Percentiles rank a stretch among this genome's conserved stretches.
These are phyloP conservation scores for Radopholus similis DNA, from an alignment of 1,140 invertebrate species.

Conservation along the genomic window DNA sequence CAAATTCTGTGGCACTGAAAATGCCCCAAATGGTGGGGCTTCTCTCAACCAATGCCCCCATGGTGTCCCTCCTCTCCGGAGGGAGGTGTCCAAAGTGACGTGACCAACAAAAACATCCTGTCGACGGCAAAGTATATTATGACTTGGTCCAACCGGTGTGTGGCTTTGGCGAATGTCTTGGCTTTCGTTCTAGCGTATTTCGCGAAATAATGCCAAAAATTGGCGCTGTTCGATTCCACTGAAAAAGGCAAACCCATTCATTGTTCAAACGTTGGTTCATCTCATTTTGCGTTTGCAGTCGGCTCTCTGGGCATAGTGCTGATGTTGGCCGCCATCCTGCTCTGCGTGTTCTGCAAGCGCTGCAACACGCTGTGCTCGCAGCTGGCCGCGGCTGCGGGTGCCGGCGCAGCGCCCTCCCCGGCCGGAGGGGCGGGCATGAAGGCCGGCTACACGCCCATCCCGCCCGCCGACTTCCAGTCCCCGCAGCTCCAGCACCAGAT, in stretches of 20 bases:
- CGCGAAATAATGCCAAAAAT: too few species aligned
- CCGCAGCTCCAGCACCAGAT: conserved; percentile 14
- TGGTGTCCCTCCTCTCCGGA: too few species aligned
- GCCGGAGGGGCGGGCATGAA: not conserved
- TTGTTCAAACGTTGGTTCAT: not conserved
- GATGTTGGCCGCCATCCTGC: conserved; percentile 5
- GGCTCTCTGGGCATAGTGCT: conserved; percentile 10
- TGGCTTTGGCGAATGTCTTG: too few species aligned
- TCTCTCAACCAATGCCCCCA: too few species aligned
- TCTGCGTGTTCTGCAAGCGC: conserved; percentile 14
- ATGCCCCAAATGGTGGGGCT: too few species aligned
- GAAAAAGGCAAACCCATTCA: too few species aligned
- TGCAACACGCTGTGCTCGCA: conserved; percentile 1
- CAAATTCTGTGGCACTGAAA: not conserved
- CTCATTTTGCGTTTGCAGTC: not conserved
- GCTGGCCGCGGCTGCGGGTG: not conserved
- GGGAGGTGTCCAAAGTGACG: too few species aligned
- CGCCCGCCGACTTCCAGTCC: conserved; percentile 5
- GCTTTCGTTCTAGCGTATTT: too few species aligned
- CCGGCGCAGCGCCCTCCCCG: not conserved
- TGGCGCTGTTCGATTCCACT: too few species aligned
- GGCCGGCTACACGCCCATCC: conserved; percentile 14
- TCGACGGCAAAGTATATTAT: too few species aligned
- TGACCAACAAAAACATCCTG: too few species aligned
- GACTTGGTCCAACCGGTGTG: too few species aligned